Evolutionary conservation across 1,140 invertebrate species (phyloP).

Genomic region (Caenorhabditis tropicalis): DNA sequence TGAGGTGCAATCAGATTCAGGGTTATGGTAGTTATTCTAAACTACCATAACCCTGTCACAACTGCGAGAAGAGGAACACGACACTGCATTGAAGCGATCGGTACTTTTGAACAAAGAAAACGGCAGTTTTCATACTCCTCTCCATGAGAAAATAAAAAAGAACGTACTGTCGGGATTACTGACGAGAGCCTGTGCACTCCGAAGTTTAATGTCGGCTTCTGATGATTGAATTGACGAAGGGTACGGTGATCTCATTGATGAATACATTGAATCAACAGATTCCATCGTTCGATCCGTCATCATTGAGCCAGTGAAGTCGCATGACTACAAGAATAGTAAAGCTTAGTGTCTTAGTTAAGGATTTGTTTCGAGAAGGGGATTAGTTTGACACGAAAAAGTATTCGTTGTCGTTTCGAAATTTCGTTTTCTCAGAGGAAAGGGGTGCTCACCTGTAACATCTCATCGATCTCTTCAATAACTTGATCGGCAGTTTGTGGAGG

Average conservation of each 20-base stretch:
- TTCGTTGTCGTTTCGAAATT: not conserved
- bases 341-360: not conserved
- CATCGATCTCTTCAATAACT: slow-evolving; percentile 71
- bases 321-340: slow-evolving; percentile 60
- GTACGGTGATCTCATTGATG: slow-evolving; percentile 69
- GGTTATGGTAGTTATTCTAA: not conserved
- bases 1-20: not conserved
- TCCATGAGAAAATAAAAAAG: not conserved
- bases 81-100: not conserved
- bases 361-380: not conserved
- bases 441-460: slow-evolving; percentile 69
- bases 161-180: slow-evolving; percentile 61
- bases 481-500: slow-evolving; percentile 69
- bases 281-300: slow-evolving; percentile 70
- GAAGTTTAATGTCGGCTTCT: slow-evolving; percentile 62
- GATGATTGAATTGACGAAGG: slow-evolving; percentile 38
- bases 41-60: not conserved
- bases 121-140: not conserved
- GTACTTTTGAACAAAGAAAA: not conserved
- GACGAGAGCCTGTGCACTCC: slow-evolving; percentile 60
- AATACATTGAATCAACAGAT: slow-evolving; percentile 70
- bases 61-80: not conserved
- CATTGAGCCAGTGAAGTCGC: slow-evolving; percentile 70
- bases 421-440: not conserved
- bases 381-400: not conserved